Conservation (phyloP, 1,140 invertebrate species). For the Plodia interpunctella region DNA sequence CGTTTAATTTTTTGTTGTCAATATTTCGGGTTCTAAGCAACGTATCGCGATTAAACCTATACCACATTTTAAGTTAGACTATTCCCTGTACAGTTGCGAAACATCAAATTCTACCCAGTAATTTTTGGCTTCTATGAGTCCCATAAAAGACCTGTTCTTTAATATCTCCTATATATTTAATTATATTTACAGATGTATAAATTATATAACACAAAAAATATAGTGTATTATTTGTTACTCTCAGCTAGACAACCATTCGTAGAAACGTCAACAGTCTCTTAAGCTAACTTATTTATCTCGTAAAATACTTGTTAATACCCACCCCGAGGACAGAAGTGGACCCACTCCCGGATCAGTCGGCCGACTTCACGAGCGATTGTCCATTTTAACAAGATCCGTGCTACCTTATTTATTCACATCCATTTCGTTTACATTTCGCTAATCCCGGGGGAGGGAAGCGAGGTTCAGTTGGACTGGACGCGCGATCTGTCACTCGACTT, state of each 20-base stretch:
- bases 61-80: too few species aligned
- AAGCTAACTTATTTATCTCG: constrained; percentile 72
- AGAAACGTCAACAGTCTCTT: constrained; percentile 56
- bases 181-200: too few species aligned
- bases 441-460: constrained; percentile 20
- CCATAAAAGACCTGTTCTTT: too few species aligned
- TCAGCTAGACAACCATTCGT: constrained; percentile 7
- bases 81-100: too few species aligned
- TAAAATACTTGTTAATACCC: constrained; percentile 74
- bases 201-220: not conserved
- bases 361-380: constrained; percentile 32
- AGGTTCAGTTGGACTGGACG: constrained; percentile 28
- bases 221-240: constrained; percentile 1
- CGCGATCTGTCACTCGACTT: constrained; percentile 40
- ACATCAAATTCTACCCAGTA: too few species aligned
- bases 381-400: constrained; percentile 43
- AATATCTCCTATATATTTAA: too few species aligned
- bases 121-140: too few species aligned
- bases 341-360: constrained; percentile 29
- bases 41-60: too few species aligned
- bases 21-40: too few species aligned
- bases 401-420: constrained; percentile 16
- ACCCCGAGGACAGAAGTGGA: constrained; percentile 52
- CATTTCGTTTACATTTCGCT: constrained; percentile 13
- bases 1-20: too few species aligned